A percentile compares a stretch with the other conserved stretches of the same genome.
These are phyloP conservation scores for Rhagologus leucostigma DNA, from an alignment of 2,113 vertebrate species.

Conservation along the genomic window DNA sequence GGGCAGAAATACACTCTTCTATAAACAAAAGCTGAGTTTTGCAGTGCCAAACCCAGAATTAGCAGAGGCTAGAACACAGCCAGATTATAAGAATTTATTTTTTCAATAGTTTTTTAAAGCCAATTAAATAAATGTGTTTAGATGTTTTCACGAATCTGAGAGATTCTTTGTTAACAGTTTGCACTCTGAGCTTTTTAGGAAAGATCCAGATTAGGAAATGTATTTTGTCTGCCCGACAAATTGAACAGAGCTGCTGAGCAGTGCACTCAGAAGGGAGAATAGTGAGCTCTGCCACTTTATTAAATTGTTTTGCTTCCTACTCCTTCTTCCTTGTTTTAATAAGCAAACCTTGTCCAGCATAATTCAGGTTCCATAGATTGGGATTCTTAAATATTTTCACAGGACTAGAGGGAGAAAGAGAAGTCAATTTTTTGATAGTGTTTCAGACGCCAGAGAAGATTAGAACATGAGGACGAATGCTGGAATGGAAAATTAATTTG, in stretches of 20 bases:
- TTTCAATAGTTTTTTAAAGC: neutral
- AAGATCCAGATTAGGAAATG: neutral
- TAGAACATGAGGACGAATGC: neutral
- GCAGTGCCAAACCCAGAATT: neutral
- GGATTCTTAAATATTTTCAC: neutral
- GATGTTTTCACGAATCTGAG: neutral
- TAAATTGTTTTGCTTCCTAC: neutral
- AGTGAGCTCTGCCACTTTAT: neutral
- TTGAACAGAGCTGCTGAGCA: neutral
- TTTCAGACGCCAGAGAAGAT: constrained; percentile 7
- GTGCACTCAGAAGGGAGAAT: neutral
- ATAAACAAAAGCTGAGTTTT: neutral
- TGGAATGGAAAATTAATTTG: constrained; percentile 39
- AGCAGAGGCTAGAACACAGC: neutral
- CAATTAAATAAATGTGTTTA: neutral
- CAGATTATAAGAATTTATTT: neutral
- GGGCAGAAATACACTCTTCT: neutral
- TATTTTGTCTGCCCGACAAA: neutral
- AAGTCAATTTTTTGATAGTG: neutral
- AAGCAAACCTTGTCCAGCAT: neutral
- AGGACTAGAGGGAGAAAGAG: neutral
- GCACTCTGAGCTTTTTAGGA: neutral
- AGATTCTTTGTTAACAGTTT: neutral
- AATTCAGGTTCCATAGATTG: neutral
- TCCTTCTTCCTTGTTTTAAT: neutral